phyloP scores from a whole-genome alignment of 2,888 invertebrate species.

The Erebia ligea region DNA sequence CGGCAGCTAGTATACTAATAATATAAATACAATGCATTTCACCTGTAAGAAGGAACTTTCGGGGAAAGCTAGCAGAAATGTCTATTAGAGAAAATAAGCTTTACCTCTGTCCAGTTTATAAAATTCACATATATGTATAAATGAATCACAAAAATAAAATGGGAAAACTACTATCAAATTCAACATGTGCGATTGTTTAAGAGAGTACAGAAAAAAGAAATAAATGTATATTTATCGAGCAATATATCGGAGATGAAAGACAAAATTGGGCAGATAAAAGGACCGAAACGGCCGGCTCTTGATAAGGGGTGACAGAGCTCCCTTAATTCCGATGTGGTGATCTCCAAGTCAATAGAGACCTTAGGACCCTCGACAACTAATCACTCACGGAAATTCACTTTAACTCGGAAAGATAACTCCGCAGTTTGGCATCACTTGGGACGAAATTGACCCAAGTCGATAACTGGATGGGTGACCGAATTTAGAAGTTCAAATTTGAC shows the following conservation, averaged over 20 bases:
- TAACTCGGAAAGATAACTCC: not conserved
- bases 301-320: slow-evolving; percentile 53
- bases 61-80: no score
- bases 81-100: no score
- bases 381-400: not conserved
- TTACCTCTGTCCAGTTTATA: no score
- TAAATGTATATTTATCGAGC: slow-evolving; percentile 21
- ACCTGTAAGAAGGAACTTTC: no score
- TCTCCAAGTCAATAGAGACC: slow-evolving; percentile 29
- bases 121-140: no score
- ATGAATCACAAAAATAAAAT: no score
- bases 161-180: no score
- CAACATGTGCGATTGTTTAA: not conserved
- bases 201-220: not conserved
- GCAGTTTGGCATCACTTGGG: not conserved
- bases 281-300: slow-evolving; percentile 33
- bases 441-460: no score
- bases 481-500: no score
- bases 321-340: slow-evolving; percentile 41
- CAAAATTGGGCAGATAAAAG: slow-evolving; percentile 33
- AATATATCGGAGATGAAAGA: slow-evolving; percentile 24
- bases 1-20: no score
- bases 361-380: slow-evolving; percentile 14
- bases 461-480: no score
- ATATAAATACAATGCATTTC: no score